These are phyloP conservation scores for Phataginus tricuspis DNA, from an alignment of 2,797 vertebrate species.

Conservation along the genomic window DNA sequence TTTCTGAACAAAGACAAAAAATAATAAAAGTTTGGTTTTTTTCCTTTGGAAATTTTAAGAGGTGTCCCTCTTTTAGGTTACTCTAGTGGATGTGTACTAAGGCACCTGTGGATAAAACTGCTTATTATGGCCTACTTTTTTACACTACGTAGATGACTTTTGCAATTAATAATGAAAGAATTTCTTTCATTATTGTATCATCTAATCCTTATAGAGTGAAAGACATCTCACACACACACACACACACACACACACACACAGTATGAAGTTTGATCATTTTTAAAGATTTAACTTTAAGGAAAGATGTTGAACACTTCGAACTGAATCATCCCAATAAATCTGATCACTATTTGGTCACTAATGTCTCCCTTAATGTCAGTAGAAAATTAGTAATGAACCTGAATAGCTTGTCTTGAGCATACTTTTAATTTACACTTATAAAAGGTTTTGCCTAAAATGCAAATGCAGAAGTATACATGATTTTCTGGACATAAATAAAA, in stretches of 20 bases:
- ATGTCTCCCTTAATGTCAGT: background rate
- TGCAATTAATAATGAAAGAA: constrained; percentile 19
- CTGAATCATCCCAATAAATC: background rate
- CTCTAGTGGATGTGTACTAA: background rate
- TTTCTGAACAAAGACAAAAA: background rate
- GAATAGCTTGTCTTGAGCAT: background rate
- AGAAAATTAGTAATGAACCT: background rate
- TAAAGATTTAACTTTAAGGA: background rate
- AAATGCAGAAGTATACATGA: background rate
- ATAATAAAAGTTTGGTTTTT: background rate
- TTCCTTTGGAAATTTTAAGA: background rate
- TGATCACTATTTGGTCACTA: background rate
- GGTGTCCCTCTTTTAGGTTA: background rate
- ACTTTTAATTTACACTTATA: background rate
- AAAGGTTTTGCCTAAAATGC: background rate
- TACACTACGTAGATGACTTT: background rate
- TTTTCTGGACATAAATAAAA: background rate
- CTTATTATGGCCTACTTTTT: background rate
- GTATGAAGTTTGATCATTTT: background rate
- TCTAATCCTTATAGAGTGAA: background rate
- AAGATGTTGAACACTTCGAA: background rate
- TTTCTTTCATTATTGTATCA: background rate
- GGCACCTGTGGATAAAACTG: background rate
- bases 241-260: background rate
- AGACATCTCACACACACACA: background rate